Conservation (phyloP, 2,113 vertebrate genomes). For the Macquaria ambigua region DNA sequence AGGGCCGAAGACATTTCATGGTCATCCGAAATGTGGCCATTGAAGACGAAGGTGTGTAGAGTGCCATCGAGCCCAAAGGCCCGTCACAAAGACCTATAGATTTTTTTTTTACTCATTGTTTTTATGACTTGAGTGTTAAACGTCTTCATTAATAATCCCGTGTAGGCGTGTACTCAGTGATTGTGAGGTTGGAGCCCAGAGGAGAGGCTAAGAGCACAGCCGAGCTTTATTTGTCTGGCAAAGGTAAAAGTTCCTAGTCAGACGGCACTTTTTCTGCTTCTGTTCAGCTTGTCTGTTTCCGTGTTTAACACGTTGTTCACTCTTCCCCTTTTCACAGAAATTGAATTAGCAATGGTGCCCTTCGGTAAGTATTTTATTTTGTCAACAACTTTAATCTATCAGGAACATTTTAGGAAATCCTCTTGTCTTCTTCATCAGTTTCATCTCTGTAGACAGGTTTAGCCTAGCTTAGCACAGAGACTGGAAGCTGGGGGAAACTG, state of each 20-base stretch:
- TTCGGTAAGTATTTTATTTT: conserved; percentile 86
- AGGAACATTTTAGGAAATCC: conserved; percentile 42
- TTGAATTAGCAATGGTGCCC: conserved; percentile 92
- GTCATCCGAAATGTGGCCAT: conserved; percentile 96
- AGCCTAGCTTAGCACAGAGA: neutral
- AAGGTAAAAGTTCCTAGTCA: conserved; percentile 86
- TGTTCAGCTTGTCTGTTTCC: conserved; percentile 15
- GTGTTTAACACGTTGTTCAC: conserved; percentile 64
- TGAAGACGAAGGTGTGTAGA: conserved; percentile 95
- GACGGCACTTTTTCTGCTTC: conserved; percentile 53
- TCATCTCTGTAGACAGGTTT: neutral
- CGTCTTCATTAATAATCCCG: conserved; percentile 78
- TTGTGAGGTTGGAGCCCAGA: conserved; percentile 96
- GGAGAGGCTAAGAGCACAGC: conserved; percentile 99
- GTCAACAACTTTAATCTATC: neutral
- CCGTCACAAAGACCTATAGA: conserved; percentile 15
- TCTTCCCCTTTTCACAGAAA: conserved; percentile 89
- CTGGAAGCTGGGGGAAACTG: neutral
- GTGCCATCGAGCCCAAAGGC: conserved; percentile 33
- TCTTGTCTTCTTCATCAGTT: conserved; percentile 1
- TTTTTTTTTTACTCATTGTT: conserved; percentile 46
- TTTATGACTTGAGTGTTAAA: conserved; percentile 68
- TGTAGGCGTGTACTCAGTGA: conserved; percentile 98
- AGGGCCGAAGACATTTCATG: conserved; percentile 98
- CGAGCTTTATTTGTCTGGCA: conserved; percentile 96